Percentiles rank a stretch among this genome's conserved stretches.
Evolutionary conservation across 1,140 invertebrate species (phyloP).

Genomic region (Drosophila nasuta): DNA sequence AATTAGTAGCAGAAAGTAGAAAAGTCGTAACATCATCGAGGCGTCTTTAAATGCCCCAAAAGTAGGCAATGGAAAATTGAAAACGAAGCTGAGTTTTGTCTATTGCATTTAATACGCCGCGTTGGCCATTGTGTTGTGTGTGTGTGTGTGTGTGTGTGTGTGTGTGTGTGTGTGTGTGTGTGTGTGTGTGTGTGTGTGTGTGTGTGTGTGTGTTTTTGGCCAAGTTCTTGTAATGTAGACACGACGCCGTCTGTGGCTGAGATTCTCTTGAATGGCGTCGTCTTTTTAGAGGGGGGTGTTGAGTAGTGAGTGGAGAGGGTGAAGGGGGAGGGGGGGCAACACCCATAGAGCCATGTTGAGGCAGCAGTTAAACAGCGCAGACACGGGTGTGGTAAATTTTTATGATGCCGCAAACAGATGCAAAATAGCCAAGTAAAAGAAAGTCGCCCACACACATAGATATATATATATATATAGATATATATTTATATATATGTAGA

Average conservation of each 20-base stretch:
- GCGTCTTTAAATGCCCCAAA: conserved; percentile 16
- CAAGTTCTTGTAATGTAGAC: conserved; percentile 45
- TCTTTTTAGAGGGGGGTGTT: not conserved
- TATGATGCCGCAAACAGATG: conserved; percentile 83
- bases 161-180: no score
- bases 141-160: no score
- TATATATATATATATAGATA: conserved; percentile 31
- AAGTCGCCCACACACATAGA: conserved; percentile 47
- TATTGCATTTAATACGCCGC: conserved; percentile 45
- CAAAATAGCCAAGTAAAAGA: conserved; percentile 75
- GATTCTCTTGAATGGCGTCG: conserved; percentile 28
- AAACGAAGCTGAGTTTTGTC: conserved; percentile 9
- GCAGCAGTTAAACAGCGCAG: conserved; percentile 76
- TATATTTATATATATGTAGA: conserved; percentile 24
- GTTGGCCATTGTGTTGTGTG: conserved; percentile 37
- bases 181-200: no score
- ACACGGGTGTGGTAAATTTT: conserved; percentile 82
- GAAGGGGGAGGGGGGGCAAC: not conserved
- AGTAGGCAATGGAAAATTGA: conserved; percentile 31
- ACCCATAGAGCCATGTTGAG: conserved; percentile 54
- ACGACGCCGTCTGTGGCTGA: conserved; percentile 45
- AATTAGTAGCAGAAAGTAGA: not conserved
- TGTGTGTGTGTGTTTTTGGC: conserved; percentile 8
- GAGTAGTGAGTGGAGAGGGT: no score
- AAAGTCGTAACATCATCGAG: not conserved